Evolutionary conservation across 2,113 vertebrate genomes (phyloP).

Genomic region (Emydura subglobosa): DNA sequence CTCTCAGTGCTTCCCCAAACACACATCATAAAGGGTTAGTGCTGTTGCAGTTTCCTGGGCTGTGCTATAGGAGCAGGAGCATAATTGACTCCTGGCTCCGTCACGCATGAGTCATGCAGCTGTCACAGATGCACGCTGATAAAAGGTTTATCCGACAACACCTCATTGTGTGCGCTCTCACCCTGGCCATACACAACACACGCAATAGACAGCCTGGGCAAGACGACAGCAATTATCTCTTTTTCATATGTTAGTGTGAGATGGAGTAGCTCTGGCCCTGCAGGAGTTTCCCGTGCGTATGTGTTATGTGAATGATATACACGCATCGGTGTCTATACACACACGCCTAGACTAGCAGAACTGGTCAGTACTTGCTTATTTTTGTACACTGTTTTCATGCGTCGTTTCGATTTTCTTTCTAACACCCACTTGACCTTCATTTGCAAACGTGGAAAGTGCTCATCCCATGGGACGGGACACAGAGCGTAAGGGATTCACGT

Average conservation of each 20-base stretch:
- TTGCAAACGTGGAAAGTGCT: background rate
- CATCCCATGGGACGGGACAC: background rate
- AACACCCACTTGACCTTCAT: background rate
- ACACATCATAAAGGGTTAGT: background rate
- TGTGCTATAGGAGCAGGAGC: background rate
- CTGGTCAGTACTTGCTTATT: accelerated
- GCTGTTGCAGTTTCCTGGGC: background rate
- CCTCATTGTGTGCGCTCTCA: accelerated
- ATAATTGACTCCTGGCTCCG: background rate
- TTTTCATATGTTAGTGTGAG: background rate
- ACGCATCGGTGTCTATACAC: background rate
- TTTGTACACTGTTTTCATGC: background rate
- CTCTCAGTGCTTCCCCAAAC: background rate
- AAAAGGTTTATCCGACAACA: background rate
- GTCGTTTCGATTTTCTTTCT: background rate
- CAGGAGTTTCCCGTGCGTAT: background rate
- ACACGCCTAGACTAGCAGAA: accelerated
- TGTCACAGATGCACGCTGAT: background rate
- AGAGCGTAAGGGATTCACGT: background rate
- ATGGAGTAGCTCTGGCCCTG: background rate
- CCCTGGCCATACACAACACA: accelerated
- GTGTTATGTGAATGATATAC: background rate
- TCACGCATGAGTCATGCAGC: background rate
- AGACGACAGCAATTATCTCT: background rate
- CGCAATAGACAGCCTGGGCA: background rate